A percentile compares a stretch with the other conserved stretches of the same genome.
These are phyloP conservation scores for Cistogaster globosa DNA, from an alignment of 2,888 invertebrate species.

Conservation along the genomic window DNA sequence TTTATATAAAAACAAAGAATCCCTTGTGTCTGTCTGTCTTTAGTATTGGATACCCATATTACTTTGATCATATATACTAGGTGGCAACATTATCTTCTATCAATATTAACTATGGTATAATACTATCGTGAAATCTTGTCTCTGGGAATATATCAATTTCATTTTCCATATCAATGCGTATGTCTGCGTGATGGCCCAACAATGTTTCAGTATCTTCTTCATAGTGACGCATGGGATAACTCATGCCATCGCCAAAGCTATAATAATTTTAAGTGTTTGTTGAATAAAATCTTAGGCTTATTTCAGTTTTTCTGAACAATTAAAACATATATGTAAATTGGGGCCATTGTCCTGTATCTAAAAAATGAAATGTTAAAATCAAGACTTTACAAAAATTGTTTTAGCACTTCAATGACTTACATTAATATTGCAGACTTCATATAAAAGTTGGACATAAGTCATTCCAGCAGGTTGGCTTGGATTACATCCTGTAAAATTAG, in stretches of 20 bases:
- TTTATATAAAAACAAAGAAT: neutral
- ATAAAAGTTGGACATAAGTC: no score
- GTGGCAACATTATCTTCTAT: slow-evolving; percentile 79
- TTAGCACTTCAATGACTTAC: no score
- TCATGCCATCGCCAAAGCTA: slow-evolving; percentile 95
- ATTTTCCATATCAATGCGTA: slow-evolving; percentile 82
- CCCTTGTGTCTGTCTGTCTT: no score
- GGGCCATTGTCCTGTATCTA: no score
- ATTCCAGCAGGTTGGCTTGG: no score
- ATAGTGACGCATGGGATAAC: slow-evolving; percentile 90
- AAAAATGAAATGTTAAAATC: no score
- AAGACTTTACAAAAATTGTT: no score
- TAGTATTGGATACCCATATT: neutral
- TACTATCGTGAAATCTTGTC: slow-evolving; percentile 80
- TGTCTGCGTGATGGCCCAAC: slow-evolving; percentile 84
- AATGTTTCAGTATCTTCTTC: slow-evolving; percentile 94
- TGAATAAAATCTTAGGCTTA: no score
- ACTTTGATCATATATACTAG: slow-evolving; percentile 77
- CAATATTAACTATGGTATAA: slow-evolving; percentile 81
- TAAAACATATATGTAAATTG: no score
- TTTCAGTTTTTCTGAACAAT: no score
- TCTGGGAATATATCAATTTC: slow-evolving; percentile 81
- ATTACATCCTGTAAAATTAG: no score
- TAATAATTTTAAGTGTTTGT: slow-evolving; percentile 49
- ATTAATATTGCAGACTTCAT: no score